Evolutionary conservation across 2,888 invertebrate species (phyloP), one percentile per base, ranked within the genome.

Genomic region (Microdon myrmicae): DNA sequence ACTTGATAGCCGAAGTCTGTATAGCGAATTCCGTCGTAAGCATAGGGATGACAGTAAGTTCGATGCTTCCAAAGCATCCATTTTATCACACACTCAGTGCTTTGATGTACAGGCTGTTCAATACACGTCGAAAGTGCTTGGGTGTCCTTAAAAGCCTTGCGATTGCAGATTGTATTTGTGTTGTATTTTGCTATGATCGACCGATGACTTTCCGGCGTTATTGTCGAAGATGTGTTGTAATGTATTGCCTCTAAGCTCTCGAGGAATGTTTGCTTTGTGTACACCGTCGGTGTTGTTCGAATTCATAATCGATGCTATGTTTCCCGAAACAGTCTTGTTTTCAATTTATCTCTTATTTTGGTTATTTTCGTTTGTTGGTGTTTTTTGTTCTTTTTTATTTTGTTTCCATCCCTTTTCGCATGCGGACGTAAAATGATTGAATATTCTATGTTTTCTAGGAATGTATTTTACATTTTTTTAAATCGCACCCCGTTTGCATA

Each of bases 21-120:
- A 73, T 67, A 78, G 77, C 70, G 79, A 79, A 68, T 86, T 86
- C 81, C 82, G 86, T 72, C 83, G 85, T 75, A 86, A 86, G 79
- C 86, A 86, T 77, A 84, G 83, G 78, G 82, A 83, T 73, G 85
- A 85, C 79, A 84, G 86, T 86, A 86, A 86, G 86, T 85, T 72
- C 51, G 58, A 58, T 64, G 58, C 37, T 3, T 43, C 31, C 25
- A 31, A n/a, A n/a, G n/a, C n/a, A n/a, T n/a, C n/a, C n/a, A n/a
- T n/a, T n/a, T n/a, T n/a, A n/a, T n/a, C n/a, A n/a, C 67, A 47
- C 51, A 37, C 37, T 38, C 47, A 48, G 64, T 56, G 66, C 64
- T 64, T 64, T 45, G 32, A 58, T 64, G 58, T 58, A 47, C 51
- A 64, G 64, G 37, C 47, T 58, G 45, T n/a, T 47, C 49, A 17